These are phyloP conservation scores for Melospiza georgiana DNA, from an alignment of 2,113 vertebrate genomes.

Conservation along the genomic window DNA sequence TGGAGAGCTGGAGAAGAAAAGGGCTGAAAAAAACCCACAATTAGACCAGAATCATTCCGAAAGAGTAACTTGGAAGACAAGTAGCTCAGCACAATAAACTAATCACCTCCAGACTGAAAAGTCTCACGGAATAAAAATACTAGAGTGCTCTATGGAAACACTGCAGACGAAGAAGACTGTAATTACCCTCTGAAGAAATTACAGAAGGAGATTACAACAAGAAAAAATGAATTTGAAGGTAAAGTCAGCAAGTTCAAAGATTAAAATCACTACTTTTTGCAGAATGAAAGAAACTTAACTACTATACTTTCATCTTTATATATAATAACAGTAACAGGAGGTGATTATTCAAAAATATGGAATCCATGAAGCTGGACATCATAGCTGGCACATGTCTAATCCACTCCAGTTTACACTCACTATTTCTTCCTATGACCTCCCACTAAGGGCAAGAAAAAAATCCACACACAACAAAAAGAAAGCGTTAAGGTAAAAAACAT, in stretches of 20 bases:
- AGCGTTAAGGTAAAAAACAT: background rate
- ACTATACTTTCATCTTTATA: background rate
- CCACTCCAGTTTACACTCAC: background rate
- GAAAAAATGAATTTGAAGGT: constrained; percentile 72
- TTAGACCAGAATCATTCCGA: background rate
- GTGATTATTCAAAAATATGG: background rate
- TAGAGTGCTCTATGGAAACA: background rate
- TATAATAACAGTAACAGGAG: background rate
- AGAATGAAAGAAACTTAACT: background rate
- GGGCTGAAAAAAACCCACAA: background rate
- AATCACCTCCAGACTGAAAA: background rate
- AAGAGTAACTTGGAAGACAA: background rate
- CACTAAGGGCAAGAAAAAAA: background rate
- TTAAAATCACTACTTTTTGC: background rate
- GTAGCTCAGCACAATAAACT: background rate
- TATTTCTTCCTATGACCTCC: background rate
- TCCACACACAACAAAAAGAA: background rate
- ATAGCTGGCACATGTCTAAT: background rate
- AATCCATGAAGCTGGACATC: background rate
- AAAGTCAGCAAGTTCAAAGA: constrained; percentile 71
- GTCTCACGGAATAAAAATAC: background rate
- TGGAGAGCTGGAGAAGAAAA: background rate
- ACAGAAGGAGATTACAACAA: constrained; percentile 69
- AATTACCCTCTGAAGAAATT: constrained; percentile 65
- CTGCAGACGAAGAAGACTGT: background rate